These are phyloP conservation scores for Acrobasis repandana DNA, from an alignment of 2,888 invertebrate species.

Conservation along the genomic window DNA sequence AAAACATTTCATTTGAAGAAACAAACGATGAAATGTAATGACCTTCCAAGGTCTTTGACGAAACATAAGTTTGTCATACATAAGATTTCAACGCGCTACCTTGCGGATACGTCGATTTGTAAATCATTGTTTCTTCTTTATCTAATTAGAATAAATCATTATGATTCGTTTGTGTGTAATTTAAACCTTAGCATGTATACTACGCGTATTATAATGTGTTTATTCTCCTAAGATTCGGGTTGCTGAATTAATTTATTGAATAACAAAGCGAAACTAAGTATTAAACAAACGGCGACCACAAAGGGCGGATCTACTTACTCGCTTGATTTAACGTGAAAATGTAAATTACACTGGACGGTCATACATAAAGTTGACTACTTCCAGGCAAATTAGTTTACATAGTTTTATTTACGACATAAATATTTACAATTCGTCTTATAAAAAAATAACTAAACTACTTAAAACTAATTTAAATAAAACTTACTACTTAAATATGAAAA, in stretches of 20 bases:
- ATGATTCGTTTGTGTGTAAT: too few relatives aligned
- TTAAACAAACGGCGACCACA: conserved; percentile 52
- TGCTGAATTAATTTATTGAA: conserved; percentile 23
- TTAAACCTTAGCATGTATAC: neutral
- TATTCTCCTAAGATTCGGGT: neutral
- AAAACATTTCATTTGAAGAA: too few relatives aligned
- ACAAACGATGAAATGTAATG: too few relatives aligned
- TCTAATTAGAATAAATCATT: too few relatives aligned
- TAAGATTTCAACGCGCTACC: neutral
- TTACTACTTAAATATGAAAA: too few relatives aligned
- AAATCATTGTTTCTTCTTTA: too few relatives aligned
- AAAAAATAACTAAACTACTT: too few relatives aligned
- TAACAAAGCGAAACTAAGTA: conserved; percentile 52
- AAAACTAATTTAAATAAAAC: too few relatives aligned
- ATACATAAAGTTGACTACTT: conserved; percentile 5
- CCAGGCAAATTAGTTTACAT: neutral
- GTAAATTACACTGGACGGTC: neutral
- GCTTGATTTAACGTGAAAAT: conserved; percentile 24
- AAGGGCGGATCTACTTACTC: conserved; percentile 32
- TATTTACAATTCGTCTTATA: too few relatives aligned
- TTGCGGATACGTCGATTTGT: neutral
- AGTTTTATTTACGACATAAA: too few relatives aligned
- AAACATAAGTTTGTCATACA: too few relatives aligned
- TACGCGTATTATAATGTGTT: neutral
- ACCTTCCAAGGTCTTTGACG: neutral